These are phyloP conservation scores for Brachypteracias leptosomus DNA, from an alignment of 2,113 vertebrate genomes.

Conservation along the genomic window DNA sequence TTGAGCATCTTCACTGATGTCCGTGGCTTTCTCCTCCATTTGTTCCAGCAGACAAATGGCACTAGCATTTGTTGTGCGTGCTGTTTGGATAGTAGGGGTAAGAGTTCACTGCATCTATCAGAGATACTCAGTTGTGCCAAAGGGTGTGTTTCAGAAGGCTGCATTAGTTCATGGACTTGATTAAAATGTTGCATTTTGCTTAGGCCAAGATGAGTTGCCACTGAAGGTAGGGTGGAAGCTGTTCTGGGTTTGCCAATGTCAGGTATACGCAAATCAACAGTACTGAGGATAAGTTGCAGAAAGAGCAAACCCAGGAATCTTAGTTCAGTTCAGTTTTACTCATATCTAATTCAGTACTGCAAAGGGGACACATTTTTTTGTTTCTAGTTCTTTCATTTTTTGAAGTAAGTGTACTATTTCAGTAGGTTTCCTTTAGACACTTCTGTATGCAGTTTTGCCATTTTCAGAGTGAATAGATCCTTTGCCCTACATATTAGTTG, in stretches of 20 bases:
- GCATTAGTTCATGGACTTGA: background rate
- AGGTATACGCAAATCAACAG: background rate
- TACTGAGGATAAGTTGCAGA: background rate
- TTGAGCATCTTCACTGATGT: background rate
- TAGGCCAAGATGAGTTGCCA: background rate
- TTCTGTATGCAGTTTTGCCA: background rate
- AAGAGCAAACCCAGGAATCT: background rate
- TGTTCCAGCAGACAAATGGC: background rate
- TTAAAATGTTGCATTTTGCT: background rate
- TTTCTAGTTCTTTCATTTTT: background rate
- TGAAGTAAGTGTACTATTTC: background rate
- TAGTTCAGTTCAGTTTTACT: background rate
- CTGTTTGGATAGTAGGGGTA: background rate
- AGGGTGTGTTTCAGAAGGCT: background rate
- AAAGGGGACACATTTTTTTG: background rate
- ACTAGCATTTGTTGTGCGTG: background rate
- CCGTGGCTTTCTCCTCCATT: background rate
- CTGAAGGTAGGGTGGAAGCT: background rate
- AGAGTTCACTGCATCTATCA: background rate
- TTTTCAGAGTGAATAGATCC: background rate
- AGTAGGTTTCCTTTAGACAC: background rate
- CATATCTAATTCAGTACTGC: background rate
- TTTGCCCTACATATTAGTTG: background rate
- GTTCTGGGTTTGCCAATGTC: background rate
- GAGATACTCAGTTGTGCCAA: background rate